These are phyloP conservation scores for Phyllostomus discolor DNA, from an alignment of 2,113 vertebrate species.

Conservation along the genomic window DNA sequence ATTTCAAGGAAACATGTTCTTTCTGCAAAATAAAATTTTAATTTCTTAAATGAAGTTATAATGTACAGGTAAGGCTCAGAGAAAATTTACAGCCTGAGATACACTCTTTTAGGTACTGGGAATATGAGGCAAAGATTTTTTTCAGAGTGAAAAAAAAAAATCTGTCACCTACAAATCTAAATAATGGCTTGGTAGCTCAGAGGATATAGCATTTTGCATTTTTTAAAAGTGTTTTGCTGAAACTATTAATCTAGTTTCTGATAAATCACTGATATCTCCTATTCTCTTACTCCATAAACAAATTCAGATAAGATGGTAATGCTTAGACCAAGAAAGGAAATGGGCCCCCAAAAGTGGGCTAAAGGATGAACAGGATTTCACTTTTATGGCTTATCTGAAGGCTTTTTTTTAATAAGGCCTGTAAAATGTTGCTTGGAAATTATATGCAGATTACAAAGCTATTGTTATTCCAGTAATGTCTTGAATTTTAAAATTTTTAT, in stretches of 20 bases:
- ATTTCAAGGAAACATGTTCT: neutral
- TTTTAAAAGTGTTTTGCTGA: neutral
- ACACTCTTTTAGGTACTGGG: neutral
- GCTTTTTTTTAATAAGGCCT: neutral
- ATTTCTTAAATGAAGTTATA: conserved; percentile 22
- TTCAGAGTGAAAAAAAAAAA: neutral
- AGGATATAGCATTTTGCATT: neutral
- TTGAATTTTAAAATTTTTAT: neutral
- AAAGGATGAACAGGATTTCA: neutral
- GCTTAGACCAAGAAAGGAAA: conserved; percentile 13
- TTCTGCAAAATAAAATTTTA: conserved; percentile 2
- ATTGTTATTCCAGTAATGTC: neutral
- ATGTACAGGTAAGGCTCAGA: neutral
- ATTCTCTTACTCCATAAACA: conserved; percentile 25
- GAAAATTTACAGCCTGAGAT: neutral
- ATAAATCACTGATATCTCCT: conserved; percentile 5
- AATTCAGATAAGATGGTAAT: neutral
- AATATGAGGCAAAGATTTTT: neutral
- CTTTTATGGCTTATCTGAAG: neutral
- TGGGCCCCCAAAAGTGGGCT: neutral
- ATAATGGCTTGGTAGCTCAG: neutral
- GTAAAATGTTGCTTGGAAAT: neutral
- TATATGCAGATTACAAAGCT: neutral
- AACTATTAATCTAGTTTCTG: neutral
- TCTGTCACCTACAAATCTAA: neutral